Percentiles rank a stretch among this genome's conserved stretches.
Conservation (phyloP, 2,797 vertebrate species). For the Crax fasciolata region DNA sequence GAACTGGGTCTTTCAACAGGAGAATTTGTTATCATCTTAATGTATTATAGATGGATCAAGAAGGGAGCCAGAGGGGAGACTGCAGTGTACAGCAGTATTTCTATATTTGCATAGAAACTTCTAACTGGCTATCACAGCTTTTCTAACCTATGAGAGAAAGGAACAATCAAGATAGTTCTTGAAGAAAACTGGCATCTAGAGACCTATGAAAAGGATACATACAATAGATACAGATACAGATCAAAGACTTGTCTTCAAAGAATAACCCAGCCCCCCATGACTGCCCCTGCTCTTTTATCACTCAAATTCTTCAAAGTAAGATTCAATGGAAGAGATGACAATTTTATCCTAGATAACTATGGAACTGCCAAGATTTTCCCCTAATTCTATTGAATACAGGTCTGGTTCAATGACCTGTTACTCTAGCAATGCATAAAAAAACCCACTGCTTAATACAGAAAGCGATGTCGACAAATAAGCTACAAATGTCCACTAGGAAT, state of each 20-base stretch:
- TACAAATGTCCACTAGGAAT: background rate
- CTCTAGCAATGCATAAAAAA: background rate
- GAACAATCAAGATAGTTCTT: background rate
- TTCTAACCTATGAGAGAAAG: background rate
- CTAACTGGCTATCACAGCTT: background rate
- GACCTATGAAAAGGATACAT: background rate
- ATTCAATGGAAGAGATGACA: conserved; percentile 7
- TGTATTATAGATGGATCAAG: background rate
- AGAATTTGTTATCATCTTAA: background rate
- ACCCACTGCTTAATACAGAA: background rate
- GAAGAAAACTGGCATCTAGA: conserved; percentile 1
- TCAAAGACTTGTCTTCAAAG: conserved; percentile 62
- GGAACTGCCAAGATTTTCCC: conserved; percentile 28
- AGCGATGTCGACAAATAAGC: background rate
- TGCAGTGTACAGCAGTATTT: background rate
- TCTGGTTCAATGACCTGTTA: conserved; percentile 3
- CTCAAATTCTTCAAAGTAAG: conserved; percentile 52
- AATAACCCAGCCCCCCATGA: background rate
- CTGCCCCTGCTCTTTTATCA: conserved; percentile 31
- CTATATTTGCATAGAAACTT: background rate
- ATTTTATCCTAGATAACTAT: conserved; percentile 31
- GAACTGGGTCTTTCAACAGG: background rate
- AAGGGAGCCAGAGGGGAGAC: background rate
- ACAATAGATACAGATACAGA: background rate
- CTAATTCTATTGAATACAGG: conserved; percentile 36